A percentile compares a stretch with the other conserved stretches of the same genome.
Evolutionary conservation across 2,888 invertebrate species (phyloP).

Genomic region (Agapostemon virescens): DNA sequence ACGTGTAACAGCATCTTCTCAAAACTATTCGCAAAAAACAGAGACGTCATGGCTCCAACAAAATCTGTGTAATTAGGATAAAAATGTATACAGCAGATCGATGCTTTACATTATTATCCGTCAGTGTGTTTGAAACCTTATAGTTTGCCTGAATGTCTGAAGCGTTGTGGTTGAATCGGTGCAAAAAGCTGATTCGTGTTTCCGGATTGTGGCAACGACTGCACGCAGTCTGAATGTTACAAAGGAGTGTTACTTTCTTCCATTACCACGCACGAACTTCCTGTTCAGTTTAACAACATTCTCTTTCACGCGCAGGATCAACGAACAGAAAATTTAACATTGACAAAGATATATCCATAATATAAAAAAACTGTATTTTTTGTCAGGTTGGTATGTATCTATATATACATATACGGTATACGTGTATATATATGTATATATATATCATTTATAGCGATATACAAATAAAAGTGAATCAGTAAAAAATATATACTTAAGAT

Average conservation of each 20-base stretch:
- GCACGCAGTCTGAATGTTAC: conserved; percentile 25
- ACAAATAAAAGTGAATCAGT: conserved; percentile 39
- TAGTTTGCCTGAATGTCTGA: conserved; percentile 24
- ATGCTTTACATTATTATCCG: conserved; percentile 50
- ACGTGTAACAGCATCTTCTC: conserved; percentile 22
- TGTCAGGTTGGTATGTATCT: neutral
- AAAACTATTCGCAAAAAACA: conserved; percentile 44
- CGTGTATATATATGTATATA: neutral
- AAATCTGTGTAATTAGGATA: conserved; percentile 44
- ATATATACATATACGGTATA: neutral
- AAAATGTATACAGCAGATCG: conserved; percentile 45
- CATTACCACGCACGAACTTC: conserved; percentile 47
- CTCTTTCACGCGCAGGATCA: neutral
- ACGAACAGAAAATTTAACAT: conserved; percentile 27
- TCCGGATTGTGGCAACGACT: conserved; percentile 21
- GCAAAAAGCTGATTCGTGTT: conserved; percentile 31
- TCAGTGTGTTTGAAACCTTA: conserved; percentile 49
- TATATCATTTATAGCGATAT: conserved; percentile 1
- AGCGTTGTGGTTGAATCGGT: conserved; percentile 29
- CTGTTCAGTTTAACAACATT: conserved; percentile 17
- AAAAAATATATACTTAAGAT: conserved; percentile 48
- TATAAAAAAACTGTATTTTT: conserved; percentile 31
- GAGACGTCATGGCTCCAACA: conserved; percentile 44
- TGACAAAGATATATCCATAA: conserved; percentile 19
- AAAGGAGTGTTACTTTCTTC: conserved; percentile 25